Evolutionary conservation across 2,797 vertebrate species (phyloP), one percentile per base, ranked within the genome.

Genomic region (Limnodromus scolopaceus): DNA sequence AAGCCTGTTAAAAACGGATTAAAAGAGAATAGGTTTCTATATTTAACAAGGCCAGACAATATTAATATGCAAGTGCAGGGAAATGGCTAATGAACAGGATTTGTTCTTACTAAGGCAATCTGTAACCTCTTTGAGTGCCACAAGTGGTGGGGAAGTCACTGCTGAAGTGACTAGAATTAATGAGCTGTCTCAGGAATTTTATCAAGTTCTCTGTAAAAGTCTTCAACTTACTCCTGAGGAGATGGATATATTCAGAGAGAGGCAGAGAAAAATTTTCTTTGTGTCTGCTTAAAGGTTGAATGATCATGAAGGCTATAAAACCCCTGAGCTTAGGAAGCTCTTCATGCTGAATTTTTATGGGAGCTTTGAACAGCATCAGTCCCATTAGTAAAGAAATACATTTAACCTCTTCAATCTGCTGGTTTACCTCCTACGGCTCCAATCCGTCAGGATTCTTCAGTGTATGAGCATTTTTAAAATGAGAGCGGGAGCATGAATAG

Each of bases 31-130:
- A 65, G 76, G 9, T 38, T 80, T 96, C 89, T 93, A 43, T 93
- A 84, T 95, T 92, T 93, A 94, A 95, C 51, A 94, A 94, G 72
- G 80, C 48, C 77, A 84, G 75, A 61, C 11, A 89, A 60, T 91
- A 77, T 95, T 91, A 92, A 87, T 84, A 74, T 54, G 77, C 61
- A 84, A 93, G 78, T 65, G 13, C 66, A 77, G 93, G 60, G 65
- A 90, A 70, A 69, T 63, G 30, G 46, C 39, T 81, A 81, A 80
- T 90, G 55, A 88, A 69, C 28, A 91, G 81, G 66, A 94, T 83
- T 64, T 8, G 3, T 32, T 92, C 63, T 83, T 86, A 34, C 77
- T 51, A 60, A 94, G 46, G 43, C 90, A 91, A 57, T 90, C 38
- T 90, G 55, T 65, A 58, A 91, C 82, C 58, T 80, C 41, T 78